Conservation (phyloP, 2,888 invertebrate genomes). For the Caprella mutica region DNA sequence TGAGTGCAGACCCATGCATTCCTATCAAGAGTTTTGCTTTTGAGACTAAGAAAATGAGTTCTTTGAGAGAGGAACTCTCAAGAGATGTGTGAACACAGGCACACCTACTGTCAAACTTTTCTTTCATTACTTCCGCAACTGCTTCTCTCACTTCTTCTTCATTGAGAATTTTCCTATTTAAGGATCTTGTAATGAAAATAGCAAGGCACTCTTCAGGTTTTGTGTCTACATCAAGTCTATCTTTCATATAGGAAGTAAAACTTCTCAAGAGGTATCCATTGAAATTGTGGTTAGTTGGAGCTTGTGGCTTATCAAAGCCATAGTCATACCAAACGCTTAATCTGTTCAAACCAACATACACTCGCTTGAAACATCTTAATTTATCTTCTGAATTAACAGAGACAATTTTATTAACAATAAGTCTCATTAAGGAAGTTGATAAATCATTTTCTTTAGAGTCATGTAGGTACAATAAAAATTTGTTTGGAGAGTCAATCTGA, state of each 20-base stretch:
- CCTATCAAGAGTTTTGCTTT: constrained; percentile 7
- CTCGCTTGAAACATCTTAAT: constrained; percentile 15
- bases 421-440: too few relatives aligned
- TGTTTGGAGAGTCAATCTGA: too few relatives aligned
- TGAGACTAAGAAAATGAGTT: constrained; percentile 4
- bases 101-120: neutral
- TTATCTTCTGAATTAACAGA: constrained; percentile 2
- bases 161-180: constrained; percentile 20
- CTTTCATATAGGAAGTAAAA: neutral
- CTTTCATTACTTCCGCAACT: neutral
- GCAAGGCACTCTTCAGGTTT: neutral
- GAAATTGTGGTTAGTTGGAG: neutral
- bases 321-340: constrained; percentile 21
- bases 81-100: constrained; percentile 9
- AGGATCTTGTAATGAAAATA: constrained; percentile 13
- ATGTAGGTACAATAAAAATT: too few relatives aligned
- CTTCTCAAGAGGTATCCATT: neutral
- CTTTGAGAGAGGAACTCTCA: constrained; percentile 2
- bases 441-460: too few relatives aligned
- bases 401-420: too few relatives aligned
- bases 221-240: neutral
- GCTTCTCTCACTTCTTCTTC: constrained; percentile 3
- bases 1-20: constrained; percentile 18
- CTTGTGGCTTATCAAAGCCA: constrained; percentile 13
- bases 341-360: constrained; percentile 17